Evolutionary conservation across 1,140 invertebrate species (phyloP).

Genomic region (Dendrolimus punctatus): DNA sequence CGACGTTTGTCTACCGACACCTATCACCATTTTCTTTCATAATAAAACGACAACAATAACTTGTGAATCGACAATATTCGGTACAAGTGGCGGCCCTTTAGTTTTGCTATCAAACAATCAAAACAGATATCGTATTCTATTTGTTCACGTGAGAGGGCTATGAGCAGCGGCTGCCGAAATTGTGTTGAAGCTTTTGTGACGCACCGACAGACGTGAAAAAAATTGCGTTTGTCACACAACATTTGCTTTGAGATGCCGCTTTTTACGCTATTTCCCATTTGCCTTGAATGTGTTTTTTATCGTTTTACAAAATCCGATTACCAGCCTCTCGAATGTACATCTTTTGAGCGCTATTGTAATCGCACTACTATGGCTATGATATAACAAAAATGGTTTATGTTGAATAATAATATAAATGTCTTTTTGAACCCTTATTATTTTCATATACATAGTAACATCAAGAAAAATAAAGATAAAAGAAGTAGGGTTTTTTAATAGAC

Average conservation of each 20-base stretch:
- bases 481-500: no score
- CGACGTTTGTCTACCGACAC: constrained; percentile 23
- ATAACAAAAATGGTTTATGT: no score
- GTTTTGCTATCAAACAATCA: constrained; percentile 59
- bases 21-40: constrained; percentile 23
- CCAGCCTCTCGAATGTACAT: no score
- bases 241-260: constrained; percentile 43
- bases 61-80: constrained; percentile 36
- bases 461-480: no score
- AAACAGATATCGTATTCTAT: constrained; percentile 45
- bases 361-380: no score
- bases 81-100: constrained; percentile 43
- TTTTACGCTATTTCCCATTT: constrained; percentile 21
- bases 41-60: constrained; percentile 22
- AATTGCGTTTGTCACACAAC: constrained; percentile 44
- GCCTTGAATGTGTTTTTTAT: constrained; percentile 17
- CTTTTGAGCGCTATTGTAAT: no score
- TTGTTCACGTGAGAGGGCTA: constrained; percentile 18
- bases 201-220: constrained; percentile 36
- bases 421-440: no score
- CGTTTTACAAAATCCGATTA: neutral
- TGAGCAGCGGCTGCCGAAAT: constrained; percentile 45
- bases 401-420: no score
- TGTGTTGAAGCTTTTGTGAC: constrained; percentile 45
- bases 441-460: no score